These are phyloP conservation scores for Oceanodroma tethys DNA, from an alignment of 2,113 vertebrate species.

Conservation along the genomic window DNA sequence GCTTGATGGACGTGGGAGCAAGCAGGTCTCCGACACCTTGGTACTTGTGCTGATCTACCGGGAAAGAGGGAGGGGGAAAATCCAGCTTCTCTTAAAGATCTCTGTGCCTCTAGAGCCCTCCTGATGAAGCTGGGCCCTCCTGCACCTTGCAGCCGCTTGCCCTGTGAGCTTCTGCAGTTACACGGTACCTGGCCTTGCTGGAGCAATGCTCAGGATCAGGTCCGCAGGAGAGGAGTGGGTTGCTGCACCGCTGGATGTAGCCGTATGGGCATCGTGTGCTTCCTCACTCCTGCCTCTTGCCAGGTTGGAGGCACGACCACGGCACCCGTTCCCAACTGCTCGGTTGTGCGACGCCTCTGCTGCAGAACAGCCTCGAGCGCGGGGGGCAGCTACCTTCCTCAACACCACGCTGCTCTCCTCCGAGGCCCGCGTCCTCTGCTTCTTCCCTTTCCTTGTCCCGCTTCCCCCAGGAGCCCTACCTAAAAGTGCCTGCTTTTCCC, in stretches of 20 bases:
- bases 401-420: background rate
- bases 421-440: background rate
- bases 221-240: background rate
- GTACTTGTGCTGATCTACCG: background rate
- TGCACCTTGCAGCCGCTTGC: background rate
- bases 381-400: background rate
- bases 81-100: background rate
- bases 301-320: background rate
- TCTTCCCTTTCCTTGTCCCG: background rate
- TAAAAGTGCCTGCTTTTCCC: background rate
- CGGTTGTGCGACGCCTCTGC: background rate
- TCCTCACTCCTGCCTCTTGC: background rate
- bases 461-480: background rate
- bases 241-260: background rate
- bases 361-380: background rate
- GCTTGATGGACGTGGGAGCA: background rate
- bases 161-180: background rate
- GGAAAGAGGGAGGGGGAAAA: background rate
- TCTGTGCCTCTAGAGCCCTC: background rate
- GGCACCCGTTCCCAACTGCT: background rate
- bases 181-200: background rate
- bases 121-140: background rate
- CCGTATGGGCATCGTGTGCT: background rate
- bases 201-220: background rate
- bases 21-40: background rate